Conservation (phyloP, 2,888 invertebrate species). For the Clostera curtula region DNA sequence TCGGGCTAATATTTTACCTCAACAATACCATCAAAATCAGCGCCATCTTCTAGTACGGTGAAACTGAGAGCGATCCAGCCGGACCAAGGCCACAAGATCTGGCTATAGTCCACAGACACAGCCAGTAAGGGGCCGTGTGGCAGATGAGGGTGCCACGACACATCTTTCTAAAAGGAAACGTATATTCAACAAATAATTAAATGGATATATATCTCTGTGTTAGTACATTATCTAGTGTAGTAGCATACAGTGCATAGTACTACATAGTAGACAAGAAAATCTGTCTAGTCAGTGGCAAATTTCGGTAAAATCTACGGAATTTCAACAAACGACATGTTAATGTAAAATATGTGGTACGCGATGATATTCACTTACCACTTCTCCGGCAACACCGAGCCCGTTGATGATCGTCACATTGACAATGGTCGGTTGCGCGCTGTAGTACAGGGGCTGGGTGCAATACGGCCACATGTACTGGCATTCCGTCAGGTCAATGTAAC, state of each 20-base stretch:
- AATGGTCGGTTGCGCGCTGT: conserved; percentile 89
- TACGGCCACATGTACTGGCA: conserved; percentile 99
- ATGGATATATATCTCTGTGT: too few relatives aligned
- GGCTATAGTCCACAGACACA: conserved; percentile 84
- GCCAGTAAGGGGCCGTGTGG: conserved; percentile 88
- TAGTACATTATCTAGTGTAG: too few relatives aligned
- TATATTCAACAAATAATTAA: neutral
- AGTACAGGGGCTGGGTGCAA: conserved; percentile 95
- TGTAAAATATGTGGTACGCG: too few relatives aligned
- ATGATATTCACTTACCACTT: conserved; percentile 66
- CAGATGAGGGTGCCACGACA: conserved; percentile 91
- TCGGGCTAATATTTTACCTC: conserved; percentile 50
- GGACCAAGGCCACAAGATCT: conserved; percentile 96
- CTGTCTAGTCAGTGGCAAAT: too few relatives aligned
- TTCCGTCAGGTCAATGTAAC: conserved; percentile 94
- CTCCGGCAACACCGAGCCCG: conserved; percentile 92
- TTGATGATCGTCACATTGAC: conserved; percentile 96
- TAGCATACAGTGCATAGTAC: too few relatives aligned
- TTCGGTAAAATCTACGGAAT: too few relatives aligned
- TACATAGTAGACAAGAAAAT: too few relatives aligned
- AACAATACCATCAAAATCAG: conserved; percentile 58
- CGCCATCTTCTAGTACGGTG: conserved; percentile 72
- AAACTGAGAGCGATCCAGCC: conserved; percentile 90
- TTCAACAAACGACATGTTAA: too few relatives aligned
- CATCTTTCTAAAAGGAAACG: conserved; percentile 58